Percentiles rank a stretch among this genome's conserved stretches.
These are phyloP conservation scores for Emmelina monodactyla DNA, from an alignment of 2,888 invertebrate species.

Conservation along the genomic window DNA sequence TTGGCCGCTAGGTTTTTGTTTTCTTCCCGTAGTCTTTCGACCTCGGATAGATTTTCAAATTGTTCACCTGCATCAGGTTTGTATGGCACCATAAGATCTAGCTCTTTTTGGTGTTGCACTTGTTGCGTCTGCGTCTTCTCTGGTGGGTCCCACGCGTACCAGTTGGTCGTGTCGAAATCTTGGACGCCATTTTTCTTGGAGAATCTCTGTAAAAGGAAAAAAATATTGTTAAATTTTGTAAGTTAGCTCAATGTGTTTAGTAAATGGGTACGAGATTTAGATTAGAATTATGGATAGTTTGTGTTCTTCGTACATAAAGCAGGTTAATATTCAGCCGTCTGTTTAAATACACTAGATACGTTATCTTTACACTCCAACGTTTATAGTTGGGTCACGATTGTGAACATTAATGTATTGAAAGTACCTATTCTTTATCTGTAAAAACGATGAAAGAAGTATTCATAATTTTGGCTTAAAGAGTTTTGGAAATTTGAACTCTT, in stretches of 20 bases:
- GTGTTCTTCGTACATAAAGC: too few species aligned
- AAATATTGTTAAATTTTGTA: slow-evolving; percentile 10
- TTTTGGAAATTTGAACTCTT: too few species aligned
- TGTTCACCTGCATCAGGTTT: slow-evolving; percentile 39
- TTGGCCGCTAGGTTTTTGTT: slow-evolving; percentile 64
- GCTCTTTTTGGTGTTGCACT: slow-evolving; percentile 42
- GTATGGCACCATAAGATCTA: slow-evolving; percentile 27
- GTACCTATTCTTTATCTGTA: too few species aligned
- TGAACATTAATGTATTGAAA: too few species aligned
- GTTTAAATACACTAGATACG: slow-evolving; percentile 29
- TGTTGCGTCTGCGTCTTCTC: slow-evolving; percentile 38
- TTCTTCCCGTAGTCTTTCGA: slow-evolving; percentile 61
- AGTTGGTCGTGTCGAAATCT: slow-evolving; percentile 49
- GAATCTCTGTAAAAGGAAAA: slow-evolving; percentile 49
- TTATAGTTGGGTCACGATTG: slow-evolving; percentile 28
- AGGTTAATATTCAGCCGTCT: too few species aligned
- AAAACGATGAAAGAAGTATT: too few species aligned
- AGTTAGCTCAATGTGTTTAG: too few species aligned
- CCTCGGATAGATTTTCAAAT: too few species aligned
- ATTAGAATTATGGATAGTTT: too few species aligned
- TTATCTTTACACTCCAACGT: slow-evolving; percentile 34
- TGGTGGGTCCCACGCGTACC: slow-evolving; percentile 66
- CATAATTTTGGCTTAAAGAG: too few species aligned
- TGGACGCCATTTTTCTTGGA: slow-evolving; percentile 47
- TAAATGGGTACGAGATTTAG: slow-evolving; percentile 7